Evolutionary conservation across 2,113 vertebrate genomes (phyloP).

Genomic region (Accipiter virgatus): DNA sequence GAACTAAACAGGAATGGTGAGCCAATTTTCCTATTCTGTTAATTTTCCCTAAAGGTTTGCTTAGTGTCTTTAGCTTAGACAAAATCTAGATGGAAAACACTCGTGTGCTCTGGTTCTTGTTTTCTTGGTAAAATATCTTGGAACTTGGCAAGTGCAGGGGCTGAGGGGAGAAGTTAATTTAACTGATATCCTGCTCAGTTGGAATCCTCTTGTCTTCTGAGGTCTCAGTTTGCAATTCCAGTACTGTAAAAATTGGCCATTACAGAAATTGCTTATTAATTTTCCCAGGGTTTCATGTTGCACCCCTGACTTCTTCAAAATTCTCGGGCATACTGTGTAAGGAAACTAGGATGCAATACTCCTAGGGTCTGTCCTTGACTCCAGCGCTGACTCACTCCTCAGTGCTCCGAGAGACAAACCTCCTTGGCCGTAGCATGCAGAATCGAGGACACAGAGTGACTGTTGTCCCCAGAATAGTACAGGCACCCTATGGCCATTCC

Average conservation of each 20-base stretch:
- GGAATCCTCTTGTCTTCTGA: background rate
- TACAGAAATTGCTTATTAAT: background rate
- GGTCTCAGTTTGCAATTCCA: background rate
- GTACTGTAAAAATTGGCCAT: background rate
- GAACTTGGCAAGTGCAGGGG: conserved; percentile 6
- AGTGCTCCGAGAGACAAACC: background rate
- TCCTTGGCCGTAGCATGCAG: background rate
- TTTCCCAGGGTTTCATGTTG: conserved; percentile 29
- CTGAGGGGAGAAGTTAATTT: conserved; percentile 34
- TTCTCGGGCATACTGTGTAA: background rate
- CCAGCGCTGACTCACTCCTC: background rate
- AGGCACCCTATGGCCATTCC: background rate
- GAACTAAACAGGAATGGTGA: background rate
- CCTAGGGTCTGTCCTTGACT: background rate
- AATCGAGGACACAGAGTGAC: background rate
- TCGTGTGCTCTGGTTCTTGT: background rate
- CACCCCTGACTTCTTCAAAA: background rate
- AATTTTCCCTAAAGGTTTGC: conserved; percentile 12
- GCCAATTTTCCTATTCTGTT: background rate
- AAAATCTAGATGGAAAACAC: conserved; percentile 20
- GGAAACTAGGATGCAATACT: background rate
- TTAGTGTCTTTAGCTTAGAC: background rate
- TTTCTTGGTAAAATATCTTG: conserved; percentile 23
- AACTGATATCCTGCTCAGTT: background rate
- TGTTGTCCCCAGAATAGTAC: background rate